phyloP scores from a whole-genome alignment of 2,888 invertebrate genomes.

The Andrena chrysosceles region DNA sequence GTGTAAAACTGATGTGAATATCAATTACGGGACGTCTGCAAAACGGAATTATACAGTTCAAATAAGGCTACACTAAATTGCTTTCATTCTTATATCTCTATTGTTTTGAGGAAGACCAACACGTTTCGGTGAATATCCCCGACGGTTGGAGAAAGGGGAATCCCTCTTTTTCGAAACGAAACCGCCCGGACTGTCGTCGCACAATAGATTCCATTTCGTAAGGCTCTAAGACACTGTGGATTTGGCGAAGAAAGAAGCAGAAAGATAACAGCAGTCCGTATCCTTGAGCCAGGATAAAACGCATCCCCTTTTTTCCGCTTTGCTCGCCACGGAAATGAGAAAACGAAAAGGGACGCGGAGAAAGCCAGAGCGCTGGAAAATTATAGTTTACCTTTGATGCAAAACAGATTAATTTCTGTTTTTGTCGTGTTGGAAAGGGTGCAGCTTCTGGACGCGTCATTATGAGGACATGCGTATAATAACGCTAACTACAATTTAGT shows the following conservation, averaged over 20 bases:
- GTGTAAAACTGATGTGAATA: background rate
- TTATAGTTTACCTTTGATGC: slow-evolving; percentile 41
- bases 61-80: background rate
- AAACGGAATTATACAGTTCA: background rate
- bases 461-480: background rate
- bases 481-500: background rate
- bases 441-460: background rate
- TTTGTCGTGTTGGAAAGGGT: background rate
- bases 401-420: slow-evolving; percentile 53
- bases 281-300: slow-evolving; percentile 39
- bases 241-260: slow-evolving; percentile 39
- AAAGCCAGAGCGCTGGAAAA: slow-evolving; percentile 41
- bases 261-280: slow-evolving; percentile 42
- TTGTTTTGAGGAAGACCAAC: background rate
- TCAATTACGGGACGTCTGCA: background rate
- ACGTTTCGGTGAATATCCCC: too few species aligned
- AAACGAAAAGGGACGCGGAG: slow-evolving; percentile 11
- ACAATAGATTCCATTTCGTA: slow-evolving; percentile 34
- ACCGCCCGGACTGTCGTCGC: background rate
- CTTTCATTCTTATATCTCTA: too few species aligned
- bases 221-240: slow-evolving; percentile 9
- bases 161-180: background rate
- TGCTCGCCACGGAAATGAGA: slow-evolving; percentile 40
- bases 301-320: slow-evolving; percentile 18
- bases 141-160: background rate